Base-by-base conservation (phyloP, 1,140 invertebrate species). In the Thaumetopoea pityocampa region DNA sequence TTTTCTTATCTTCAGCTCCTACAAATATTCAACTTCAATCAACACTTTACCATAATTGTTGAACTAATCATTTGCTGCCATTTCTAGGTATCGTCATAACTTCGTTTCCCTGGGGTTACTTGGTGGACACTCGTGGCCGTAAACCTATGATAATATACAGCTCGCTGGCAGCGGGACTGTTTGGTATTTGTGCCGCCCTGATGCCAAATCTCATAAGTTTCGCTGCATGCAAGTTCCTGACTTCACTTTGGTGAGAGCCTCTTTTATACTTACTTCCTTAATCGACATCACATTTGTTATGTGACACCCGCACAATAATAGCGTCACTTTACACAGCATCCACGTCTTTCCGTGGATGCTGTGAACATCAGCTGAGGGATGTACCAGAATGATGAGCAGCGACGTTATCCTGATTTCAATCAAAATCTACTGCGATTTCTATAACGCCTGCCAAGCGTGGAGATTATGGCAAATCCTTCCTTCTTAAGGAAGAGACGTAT, bases 71-170 rank as follows among this genome's bases (percentile, higher is more conserved):
- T n/a, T n/a, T 17, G 6, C 4, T 19, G 12, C 12, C 9, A 5
- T 16, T 69, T 67, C 1, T 42, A 83, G 79, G 67, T 51, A 53
- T 80, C 7, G 64, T 79, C 6, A n/a, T 69, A 28, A 74, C 68
- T 1, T 83, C 79, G 19, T 80, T 70, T 44, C 67, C 67, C 11
- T 83, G 73, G 76, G 79, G 79, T 3, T 83, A 70, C 37, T 27
- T 78, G 3, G 72, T 76, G 3, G 79, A 83, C 46, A 80, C 70
- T 0, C 38, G 48, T 10, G 79, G 79, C 8, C 64, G 79, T 5
- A 79, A 76, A 40, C 41, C 20, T 3, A 54, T 63, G 29, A n/a
- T 79, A 0, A 52, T 83, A 0, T 53, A 50, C n/a, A 67, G 66
- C 22, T 67, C 74, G 0, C 3, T 71, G 0, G 33, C 43, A 1